phyloP scores from a whole-genome alignment of 2,113 vertebrate genomes.

The Poicephalus meyeri region DNA sequence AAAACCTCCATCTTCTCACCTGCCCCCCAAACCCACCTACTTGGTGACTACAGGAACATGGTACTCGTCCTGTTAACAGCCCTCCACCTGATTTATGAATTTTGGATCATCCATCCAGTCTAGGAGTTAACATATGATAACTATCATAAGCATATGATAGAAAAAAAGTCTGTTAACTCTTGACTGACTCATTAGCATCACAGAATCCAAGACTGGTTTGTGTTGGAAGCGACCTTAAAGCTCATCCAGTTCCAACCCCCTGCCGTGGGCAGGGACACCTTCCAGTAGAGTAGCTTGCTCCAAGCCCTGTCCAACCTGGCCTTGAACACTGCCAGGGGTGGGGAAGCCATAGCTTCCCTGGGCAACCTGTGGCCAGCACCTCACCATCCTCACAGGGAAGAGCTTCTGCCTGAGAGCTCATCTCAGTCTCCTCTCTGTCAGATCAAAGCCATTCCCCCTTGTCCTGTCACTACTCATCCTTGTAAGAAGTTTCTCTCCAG shows the following conservation, averaged over 20 bases:
- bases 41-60: constrained; percentile 15
- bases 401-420: neutral
- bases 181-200: neutral
- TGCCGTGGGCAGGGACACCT: neutral
- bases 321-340: neutral
- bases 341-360: too few relatives aligned
- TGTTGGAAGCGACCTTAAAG: neutral
- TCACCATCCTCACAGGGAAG: neutral
- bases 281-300: neutral
- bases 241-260: neutral
- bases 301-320: neutral
- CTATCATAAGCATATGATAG: neutral
- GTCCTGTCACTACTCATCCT: neutral
- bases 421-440: neutral
- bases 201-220: neutral
- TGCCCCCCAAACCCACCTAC: constrained; percentile 61
- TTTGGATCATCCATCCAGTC: neutral
- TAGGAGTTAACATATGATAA: neutral
- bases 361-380: neutral
- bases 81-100: neutral
- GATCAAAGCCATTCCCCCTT: neutral
- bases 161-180: neutral
- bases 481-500: neutral
- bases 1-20: constrained; percentile 48
- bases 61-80: neutral